phyloP scores from a whole-genome alignment of 2,113 vertebrate genomes.

The Stigmatopora argus region DNA sequence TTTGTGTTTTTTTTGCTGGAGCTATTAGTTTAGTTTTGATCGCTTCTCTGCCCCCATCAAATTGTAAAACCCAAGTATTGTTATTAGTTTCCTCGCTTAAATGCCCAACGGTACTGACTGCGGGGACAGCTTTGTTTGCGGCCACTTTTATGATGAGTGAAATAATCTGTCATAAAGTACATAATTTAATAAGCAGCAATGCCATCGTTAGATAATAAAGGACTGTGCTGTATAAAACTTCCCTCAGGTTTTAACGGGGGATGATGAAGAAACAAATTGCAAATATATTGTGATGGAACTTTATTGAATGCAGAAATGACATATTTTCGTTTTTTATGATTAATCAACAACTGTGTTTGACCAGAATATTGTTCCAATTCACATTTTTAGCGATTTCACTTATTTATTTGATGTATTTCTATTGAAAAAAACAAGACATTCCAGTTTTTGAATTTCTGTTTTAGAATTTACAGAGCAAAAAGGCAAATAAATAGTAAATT shows the following conservation, averaged over 20 bases:
- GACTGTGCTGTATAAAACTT: not conserved
- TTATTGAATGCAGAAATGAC: not conserved
- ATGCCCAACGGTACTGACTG: not conserved
- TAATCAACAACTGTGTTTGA: not conserved
- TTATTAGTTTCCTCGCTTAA: slow-evolving; percentile 9
- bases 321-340: not conserved
- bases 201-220: not conserved
- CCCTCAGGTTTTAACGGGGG: not conserved
- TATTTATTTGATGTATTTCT: no score
- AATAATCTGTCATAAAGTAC: not conserved
- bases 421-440: no score
- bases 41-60: not conserved
- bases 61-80: not conserved
- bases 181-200: slow-evolving; percentile 1
- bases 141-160: slow-evolving; percentile 2
- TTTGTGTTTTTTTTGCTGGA: not conserved
- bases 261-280: not conserved
- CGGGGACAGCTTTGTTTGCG: not conserved
- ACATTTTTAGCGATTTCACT: no score
- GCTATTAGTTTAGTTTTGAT: slow-evolving; percentile 5
- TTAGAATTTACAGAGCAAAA: no score
- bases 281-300: not conserved
- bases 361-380: no score
- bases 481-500: no score
- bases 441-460: no score